Percentiles rank a stretch among this genome's conserved stretches.
Conservation (phyloP, 2,797 vertebrate genomes). For the Rousettus madagascariensis region DNA sequence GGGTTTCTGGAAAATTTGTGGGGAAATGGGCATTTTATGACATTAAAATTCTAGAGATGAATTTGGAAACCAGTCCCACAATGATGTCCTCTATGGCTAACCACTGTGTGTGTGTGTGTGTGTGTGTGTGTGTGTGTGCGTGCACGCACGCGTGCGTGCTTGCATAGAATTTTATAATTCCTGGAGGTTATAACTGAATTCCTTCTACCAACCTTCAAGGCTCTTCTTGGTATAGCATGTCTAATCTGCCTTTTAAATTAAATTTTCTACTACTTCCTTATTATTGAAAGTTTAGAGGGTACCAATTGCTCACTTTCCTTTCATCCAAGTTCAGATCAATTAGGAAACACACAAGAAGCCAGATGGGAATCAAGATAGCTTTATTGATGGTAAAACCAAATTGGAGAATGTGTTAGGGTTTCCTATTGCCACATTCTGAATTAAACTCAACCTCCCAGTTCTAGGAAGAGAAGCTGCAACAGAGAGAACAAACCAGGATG, state of each 20-base stretch:
- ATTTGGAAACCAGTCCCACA: slow-evolving; percentile 32
- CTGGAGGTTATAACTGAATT: not conserved
- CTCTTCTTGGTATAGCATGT: not conserved
- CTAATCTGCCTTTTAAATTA: slow-evolving; percentile 39
- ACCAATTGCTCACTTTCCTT: not conserved
- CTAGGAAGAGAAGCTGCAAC: not conserved
- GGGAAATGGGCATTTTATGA: not conserved
- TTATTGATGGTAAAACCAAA: slow-evolving; percentile 2
- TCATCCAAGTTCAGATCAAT: not conserved
- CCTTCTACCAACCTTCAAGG: not conserved
- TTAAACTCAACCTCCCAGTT: not conserved
- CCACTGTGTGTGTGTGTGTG: not conserved
- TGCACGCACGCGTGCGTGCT: not conserved
- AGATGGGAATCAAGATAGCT: not conserved
- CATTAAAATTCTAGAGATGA: slow-evolving; percentile 44
- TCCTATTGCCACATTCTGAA: not conserved
- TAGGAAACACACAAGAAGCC: not conserved
- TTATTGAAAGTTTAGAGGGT: not conserved
- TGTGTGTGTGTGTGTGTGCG: not conserved
- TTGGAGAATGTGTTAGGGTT: not conserved
- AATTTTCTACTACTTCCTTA: not conserved
- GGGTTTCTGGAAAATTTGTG: slow-evolving; percentile 14
- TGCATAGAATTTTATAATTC: not conserved
- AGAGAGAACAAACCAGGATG: not conserved
- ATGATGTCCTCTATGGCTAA: slow-evolving; percentile 39